Conservation (phyloP, 2,888 invertebrate genomes). For the Antitype chi region DNA sequence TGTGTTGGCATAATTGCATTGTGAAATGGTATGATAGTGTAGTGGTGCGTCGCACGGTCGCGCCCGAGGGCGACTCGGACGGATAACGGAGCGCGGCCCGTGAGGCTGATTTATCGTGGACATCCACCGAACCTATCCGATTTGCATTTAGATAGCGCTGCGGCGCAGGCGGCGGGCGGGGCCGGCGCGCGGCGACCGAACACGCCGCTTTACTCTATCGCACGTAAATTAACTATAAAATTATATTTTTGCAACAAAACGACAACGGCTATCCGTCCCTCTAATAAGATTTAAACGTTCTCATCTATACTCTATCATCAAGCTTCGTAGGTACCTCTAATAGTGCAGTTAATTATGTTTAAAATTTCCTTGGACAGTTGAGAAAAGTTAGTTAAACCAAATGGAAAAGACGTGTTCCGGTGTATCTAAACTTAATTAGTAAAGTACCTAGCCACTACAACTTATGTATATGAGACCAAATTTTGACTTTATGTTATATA, state of each 20-base stretch:
- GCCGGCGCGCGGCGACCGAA: constrained; percentile 66
- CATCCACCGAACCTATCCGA: constrained; percentile 89
- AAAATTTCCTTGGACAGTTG: constrained; percentile 71
- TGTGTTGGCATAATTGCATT: constrained; percentile 65
- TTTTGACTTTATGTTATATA: constrained; percentile 27
- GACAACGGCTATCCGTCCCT: constrained; percentile 72
- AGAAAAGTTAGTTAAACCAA: constrained; percentile 50
- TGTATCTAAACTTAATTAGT: constrained; percentile 40
- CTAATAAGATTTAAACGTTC: constrained; percentile 81
- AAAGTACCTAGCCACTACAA: constrained; percentile 12
- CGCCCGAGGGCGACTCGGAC: constrained; percentile 74
- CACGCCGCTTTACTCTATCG: constrained; percentile 81
- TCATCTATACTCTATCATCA: constrained; percentile 69
- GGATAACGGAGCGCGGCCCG: constrained; percentile 81
- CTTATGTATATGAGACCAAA: constrained; percentile 19
- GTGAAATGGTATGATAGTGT: constrained; percentile 67
- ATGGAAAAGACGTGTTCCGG: constrained; percentile 38
- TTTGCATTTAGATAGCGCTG: constrained; percentile 90
- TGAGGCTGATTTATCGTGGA: constrained; percentile 88
- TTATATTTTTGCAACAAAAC: constrained; percentile 79
- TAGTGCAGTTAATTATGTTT: constrained; percentile 55
- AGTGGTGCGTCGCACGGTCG: constrained; percentile 60
- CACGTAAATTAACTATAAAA: constrained; percentile 87
- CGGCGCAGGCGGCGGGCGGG: constrained; percentile 70
- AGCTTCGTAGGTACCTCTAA: constrained; percentile 64